These are phyloP conservation scores for Tachina lurida DNA, from an alignment of 2,888 invertebrate species.

Conservation along the genomic window DNA sequence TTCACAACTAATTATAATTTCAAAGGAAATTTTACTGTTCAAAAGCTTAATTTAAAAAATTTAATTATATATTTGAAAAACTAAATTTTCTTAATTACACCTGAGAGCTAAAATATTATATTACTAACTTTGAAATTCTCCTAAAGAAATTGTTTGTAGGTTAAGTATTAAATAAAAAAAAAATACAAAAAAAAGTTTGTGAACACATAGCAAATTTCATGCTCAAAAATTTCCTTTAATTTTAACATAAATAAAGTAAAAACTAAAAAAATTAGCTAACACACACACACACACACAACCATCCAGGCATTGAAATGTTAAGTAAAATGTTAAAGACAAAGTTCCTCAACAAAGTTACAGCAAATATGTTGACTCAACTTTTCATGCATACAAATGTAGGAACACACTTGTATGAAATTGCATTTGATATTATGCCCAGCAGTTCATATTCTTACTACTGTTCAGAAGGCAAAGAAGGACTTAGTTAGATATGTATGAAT, in stretches of 20 bases:
- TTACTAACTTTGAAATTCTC: background rate
- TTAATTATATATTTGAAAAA: too few relatives aligned
- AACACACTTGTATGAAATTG: background rate
- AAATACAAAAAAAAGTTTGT: background rate
- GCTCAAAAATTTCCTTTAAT: conserved; percentile 41
- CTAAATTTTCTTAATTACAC: too few relatives aligned
- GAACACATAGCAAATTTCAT: conserved; percentile 25
- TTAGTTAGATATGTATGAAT: too few relatives aligned
- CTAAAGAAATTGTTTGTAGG: background rate
- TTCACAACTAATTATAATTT: background rate
- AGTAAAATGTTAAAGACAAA: conserved; percentile 38
- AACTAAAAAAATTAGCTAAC: background rate
- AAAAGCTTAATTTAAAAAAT: too few relatives aligned
- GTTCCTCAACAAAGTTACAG: conserved; percentile 31
- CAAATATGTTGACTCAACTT: conserved; percentile 46
- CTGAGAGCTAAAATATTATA: too few relatives aligned
- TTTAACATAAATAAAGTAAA: conserved; percentile 31
- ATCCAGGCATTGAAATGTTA: conserved; percentile 23
- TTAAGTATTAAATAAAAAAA: background rate
- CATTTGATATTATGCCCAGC: conserved; percentile 8
- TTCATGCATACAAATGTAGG: background rate
- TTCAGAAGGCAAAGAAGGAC: background rate
- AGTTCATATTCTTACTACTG: background rate
- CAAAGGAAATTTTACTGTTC: too few relatives aligned
- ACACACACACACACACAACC: background rate